A percentile compares a stretch with the other conserved stretches of the same genome.
Evolutionary conservation across 2,113 vertebrate species (phyloP).

Genomic region (Naja naja): DNA sequence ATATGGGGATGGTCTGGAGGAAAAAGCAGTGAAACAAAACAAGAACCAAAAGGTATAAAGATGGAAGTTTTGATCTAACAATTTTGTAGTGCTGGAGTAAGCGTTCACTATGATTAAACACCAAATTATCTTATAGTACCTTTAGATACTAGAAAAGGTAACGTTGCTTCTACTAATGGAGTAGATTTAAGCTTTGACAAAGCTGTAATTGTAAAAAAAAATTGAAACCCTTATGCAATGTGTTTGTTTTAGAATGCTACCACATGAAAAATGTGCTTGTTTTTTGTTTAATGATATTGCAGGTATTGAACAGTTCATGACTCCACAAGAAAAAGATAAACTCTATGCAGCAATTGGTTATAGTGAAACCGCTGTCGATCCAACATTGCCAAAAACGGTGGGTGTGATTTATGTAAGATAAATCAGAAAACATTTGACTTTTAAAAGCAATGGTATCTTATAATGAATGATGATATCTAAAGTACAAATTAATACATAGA

Average conservation of each 20-base stretch:
- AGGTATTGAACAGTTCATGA: constrained; percentile 90
- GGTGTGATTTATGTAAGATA: constrained; percentile 49
- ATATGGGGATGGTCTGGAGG: constrained; percentile 86
- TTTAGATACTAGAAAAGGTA: background rate
- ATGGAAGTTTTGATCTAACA: constrained; percentile 35
- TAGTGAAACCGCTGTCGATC: constrained; percentile 89
- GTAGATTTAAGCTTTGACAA: background rate
- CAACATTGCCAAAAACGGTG: constrained; percentile 92
- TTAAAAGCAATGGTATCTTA: background rate
- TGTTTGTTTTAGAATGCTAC: background rate
- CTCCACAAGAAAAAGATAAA: constrained; percentile 86
- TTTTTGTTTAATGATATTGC: constrained; percentile 33
- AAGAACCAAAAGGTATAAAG: constrained; percentile 83
- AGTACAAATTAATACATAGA: background rate
- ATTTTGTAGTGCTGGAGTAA: background rate
- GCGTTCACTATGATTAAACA: background rate
- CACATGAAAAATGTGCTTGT: background rate
- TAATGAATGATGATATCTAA: background rate
- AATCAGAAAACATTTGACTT: background rate
- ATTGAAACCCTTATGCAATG: background rate
- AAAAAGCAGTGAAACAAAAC: constrained; percentile 52
- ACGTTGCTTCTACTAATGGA: background rate
- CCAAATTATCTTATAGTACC: background rate
- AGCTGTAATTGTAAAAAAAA: background rate
- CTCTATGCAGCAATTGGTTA: constrained; percentile 98